A percentile compares a stretch with the other conserved stretches of the same genome.
Evolutionary conservation across 1,140 invertebrate species (phyloP).

Genomic region (Euura lappo): DNA sequence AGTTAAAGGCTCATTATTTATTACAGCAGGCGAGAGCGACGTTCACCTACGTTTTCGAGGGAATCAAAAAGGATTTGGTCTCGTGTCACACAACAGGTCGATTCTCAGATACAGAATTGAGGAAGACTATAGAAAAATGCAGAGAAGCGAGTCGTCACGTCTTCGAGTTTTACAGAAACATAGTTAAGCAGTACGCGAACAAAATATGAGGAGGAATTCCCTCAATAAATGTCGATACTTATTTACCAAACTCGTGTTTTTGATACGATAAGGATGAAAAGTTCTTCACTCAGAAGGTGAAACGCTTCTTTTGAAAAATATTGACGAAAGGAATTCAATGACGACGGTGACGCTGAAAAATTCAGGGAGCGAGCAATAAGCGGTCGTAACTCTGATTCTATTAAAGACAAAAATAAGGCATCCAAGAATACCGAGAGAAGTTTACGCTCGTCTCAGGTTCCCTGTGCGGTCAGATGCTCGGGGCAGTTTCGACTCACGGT

Average conservation of each 20-base stretch:
- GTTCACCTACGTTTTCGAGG: slow-evolving; percentile 77
- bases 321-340: neutral
- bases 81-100: slow-evolving; percentile 70
- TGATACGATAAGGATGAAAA: too few species aligned
- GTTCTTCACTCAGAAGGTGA: too few species aligned
- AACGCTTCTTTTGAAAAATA: too few species aligned
- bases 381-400: slow-evolving; percentile 34
- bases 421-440: slow-evolving; percentile 51
- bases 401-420: slow-evolving; percentile 59
- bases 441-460: slow-evolving; percentile 56
- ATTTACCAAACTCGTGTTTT: too few species aligned
- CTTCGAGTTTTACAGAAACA: slow-evolving; percentile 75
- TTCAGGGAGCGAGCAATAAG: neutral
- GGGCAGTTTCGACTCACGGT: slow-evolving; percentile 22
- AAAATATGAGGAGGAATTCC: slow-evolving; percentile 45
- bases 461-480: slow-evolving; percentile 26
- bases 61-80: slow-evolving; percentile 67
- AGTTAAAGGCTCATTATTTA: slow-evolving; percentile 29
- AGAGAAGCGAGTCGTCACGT: slow-evolving; percentile 68
- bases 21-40: slow-evolving; percentile 60
- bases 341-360: neutral
- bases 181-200: slow-evolving; percentile 64
- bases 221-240: too few species aligned
- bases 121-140: slow-evolving; percentile 68
- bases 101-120: slow-evolving; percentile 70